phyloP scores from a whole-genome alignment of 2,888 invertebrate genomes.

The Lasioglossum oenotherae region DNA sequence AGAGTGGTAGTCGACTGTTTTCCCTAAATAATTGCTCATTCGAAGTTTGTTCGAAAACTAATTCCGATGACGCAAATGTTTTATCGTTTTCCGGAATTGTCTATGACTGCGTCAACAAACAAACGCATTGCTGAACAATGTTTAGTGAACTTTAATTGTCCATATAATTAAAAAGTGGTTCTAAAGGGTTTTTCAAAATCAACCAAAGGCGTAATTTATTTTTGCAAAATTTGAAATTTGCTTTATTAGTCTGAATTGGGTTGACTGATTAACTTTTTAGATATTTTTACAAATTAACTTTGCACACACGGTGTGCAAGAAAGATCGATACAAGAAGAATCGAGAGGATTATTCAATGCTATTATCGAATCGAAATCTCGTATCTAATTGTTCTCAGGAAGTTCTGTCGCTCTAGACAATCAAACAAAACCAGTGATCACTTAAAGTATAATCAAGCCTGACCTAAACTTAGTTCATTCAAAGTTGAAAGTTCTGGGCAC shows the following conservation, averaged over 20 bases:
- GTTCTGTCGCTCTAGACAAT: background rate
- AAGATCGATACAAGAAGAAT: background rate
- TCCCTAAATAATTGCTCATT: background rate
- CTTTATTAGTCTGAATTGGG: background rate
- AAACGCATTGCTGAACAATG: background rate
- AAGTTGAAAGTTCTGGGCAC: constrained; percentile 2
- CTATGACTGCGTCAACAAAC: background rate
- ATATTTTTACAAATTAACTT: background rate
- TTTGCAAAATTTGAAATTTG: background rate
- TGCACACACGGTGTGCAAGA: background rate
- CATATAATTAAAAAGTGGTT: background rate
- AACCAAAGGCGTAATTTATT: background rate
- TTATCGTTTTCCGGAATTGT: background rate
- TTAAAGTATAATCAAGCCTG: constrained; percentile 31
- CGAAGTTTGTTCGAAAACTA: background rate
- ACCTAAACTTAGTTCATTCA: constrained; percentile 4
- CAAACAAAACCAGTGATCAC: constrained; percentile 19
- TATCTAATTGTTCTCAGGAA: constrained; percentile 1
- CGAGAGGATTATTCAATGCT: background rate
- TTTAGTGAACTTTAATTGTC: background rate
- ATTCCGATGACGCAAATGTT: background rate
- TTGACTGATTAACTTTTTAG: background rate
- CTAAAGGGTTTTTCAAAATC: background rate
- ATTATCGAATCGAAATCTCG: background rate
- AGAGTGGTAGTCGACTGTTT: background rate